phyloP scores from a whole-genome alignment of 2,113 vertebrate species.

The Lota lota region DNA sequence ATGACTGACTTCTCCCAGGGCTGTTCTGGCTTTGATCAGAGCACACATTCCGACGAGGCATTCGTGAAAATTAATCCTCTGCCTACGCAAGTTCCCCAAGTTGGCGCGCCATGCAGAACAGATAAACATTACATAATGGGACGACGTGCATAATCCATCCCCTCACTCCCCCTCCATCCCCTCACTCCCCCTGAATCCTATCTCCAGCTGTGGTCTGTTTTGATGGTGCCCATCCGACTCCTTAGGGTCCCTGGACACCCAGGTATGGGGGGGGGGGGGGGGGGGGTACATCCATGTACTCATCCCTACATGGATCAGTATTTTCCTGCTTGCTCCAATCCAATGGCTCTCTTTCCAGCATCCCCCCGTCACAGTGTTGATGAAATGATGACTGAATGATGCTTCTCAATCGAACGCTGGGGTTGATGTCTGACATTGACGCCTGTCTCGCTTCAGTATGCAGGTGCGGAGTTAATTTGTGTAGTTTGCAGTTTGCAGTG shows the following conservation, averaged over 20 bases:
- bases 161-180: slow-evolving; percentile 45
- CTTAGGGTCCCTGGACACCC: too few species aligned
- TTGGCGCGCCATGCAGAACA: slow-evolving; percentile 51
- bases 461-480: not conserved
- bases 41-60: slow-evolving; percentile 54
- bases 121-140: slow-evolving; percentile 61
- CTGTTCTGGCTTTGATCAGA: slow-evolving; percentile 62
- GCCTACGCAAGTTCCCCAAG: slow-evolving; percentile 59
- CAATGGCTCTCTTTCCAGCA: too few species aligned
- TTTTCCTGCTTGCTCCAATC: too few species aligned
- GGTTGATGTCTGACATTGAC: too few species aligned
- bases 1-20: slow-evolving; percentile 55
- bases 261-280: too few species aligned
- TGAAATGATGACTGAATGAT: not conserved
- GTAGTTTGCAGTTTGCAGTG: slow-evolving; percentile 15
- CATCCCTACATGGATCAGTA: not conserved
- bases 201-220: slow-evolving; percentile 3
- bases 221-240: slow-evolving; percentile 12
- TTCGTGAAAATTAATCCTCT: slow-evolving; percentile 65
- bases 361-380: too few species aligned
- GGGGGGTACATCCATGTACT: not conserved
- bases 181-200: slow-evolving; percentile 42
- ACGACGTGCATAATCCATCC: slow-evolving; percentile 30
- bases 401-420: too few species aligned
- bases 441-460: too few species aligned